A percentile compares a stretch with the other conserved stretches of the same genome.
phyloP scores from a whole-genome alignment of 2,888 invertebrate species.

The Dasysyrphus tricinctus region DNA sequence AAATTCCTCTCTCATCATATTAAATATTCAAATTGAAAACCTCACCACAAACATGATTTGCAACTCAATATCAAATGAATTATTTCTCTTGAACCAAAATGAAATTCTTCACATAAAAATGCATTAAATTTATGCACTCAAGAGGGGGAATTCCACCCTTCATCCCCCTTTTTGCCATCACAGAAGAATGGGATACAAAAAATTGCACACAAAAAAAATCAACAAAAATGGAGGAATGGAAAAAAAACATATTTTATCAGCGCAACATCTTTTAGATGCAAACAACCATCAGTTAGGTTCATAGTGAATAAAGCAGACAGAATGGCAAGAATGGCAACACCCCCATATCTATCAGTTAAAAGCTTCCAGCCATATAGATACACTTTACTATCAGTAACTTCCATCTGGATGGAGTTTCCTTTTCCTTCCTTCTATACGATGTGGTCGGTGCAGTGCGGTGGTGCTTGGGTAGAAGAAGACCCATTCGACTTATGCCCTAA shows the following conservation, averaged over 20 bases:
- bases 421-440: not conserved
- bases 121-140: slow-evolving; percentile 56
- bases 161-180: not conserved
- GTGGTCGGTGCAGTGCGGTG: not conserved
- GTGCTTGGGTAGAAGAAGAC: not conserved
- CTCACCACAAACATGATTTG: slow-evolving; percentile 39
- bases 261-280: slow-evolving; percentile 61
- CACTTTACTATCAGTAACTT: slow-evolving; percentile 66
- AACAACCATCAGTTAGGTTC: slow-evolving; percentile 43
- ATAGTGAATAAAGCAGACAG: slow-evolving; percentile 53
- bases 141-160: not conserved
- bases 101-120: slow-evolving; percentile 32
- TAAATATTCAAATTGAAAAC: slow-evolving; percentile 32
- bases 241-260: slow-evolving; percentile 55
- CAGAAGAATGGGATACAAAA: not conserved
- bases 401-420: slow-evolving; percentile 57
- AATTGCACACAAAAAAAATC: not conserved
- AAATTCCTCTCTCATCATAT: slow-evolving; percentile 18
- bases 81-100: slow-evolving; percentile 11
- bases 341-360: slow-evolving; percentile 68
- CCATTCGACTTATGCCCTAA: slow-evolving; percentile 63
- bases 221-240: slow-evolving; percentile 20
- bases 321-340: slow-evolving; percentile 59
- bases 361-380: slow-evolving; percentile 69
- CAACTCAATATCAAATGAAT: slow-evolving; percentile 52